Evolutionary conservation across 2,113 vertebrate genomes (phyloP), one percentile per base, ranked within the genome.

Genomic region (Zeus faber): DNA sequence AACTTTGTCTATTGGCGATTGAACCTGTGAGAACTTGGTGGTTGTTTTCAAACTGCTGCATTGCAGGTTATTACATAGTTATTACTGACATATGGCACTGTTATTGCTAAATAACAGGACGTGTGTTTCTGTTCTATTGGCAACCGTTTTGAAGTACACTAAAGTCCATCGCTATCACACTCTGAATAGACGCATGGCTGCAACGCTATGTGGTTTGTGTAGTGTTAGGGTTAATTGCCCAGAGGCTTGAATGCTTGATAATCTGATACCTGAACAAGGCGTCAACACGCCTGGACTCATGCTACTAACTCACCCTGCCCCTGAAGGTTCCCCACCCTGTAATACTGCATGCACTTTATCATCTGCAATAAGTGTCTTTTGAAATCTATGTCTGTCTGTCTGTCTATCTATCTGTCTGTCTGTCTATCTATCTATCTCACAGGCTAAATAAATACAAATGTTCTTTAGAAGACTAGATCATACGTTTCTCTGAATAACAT

Each of bases 241-340:
- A 11, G 35, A 18, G 45, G 39, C 7, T 17, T 2, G n/a, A 59
- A 47, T 25, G 24, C 43, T 57, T 61, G 60, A 31, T 40, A 18
- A 39, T 48, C 10, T 51, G 58, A 52, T 53, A 54, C 55, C 64
- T 74, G 27, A 44, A 52, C 27, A 40, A 51, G 62, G 70, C 63
- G 47, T 62, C 59, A 77, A 82, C 83, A 86, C 74, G 86, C 69
- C 41, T n/a, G 62, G 76, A 77, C 75, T 70, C 51, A 83, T 81
- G 69, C 65, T 29, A 11, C 50, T 71, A 52, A n/a, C n/a, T n/a
- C n/a, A n/a, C 68, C 58, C 41, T 49, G 55, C 50, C 74, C 63
- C 69, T 40, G 25, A 51, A 6, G 45, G 62, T 64, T 64, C 62
- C 65, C 70, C 68, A 48, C 61, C 58, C 55, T 24, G 7, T 55